A percentile compares a stretch with the other conserved stretches of the same genome.
phyloP scores from a whole-genome alignment of 2,113 vertebrate genomes.

The Austrofundulus limnaeus region DNA sequence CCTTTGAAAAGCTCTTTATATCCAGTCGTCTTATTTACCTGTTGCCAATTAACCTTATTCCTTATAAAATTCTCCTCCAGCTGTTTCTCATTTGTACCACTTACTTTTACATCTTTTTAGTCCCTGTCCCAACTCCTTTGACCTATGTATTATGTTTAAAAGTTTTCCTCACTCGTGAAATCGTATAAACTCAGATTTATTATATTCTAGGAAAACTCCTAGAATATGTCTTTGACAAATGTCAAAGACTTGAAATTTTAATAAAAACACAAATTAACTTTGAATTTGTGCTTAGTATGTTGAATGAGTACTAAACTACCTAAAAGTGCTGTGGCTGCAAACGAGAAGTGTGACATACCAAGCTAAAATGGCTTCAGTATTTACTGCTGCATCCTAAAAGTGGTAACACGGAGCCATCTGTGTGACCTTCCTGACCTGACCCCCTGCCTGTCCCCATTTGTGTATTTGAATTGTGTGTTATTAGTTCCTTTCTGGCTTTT shows the following conservation, averaged over 20 bases:
- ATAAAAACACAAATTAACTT: background rate
- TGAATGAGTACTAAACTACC: background rate
- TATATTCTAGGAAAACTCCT: background rate
- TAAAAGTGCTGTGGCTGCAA: background rate
- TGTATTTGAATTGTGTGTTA: constrained; percentile 28
- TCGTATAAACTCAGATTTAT: background rate
- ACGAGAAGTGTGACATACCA: constrained; percentile 1
- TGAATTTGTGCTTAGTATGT: background rate
- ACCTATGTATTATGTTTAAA: no score
- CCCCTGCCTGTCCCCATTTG: background rate
- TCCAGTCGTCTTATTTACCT: no score
- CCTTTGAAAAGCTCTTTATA: no score
- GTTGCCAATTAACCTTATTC: no score
- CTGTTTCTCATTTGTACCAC: no score
- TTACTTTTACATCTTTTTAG: no score
- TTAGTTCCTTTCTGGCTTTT: constrained; percentile 22
- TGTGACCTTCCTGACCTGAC: constrained; percentile 44
- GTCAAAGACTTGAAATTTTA: background rate
- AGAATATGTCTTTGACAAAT: no score
- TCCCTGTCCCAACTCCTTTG: no score
- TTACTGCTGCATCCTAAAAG: constrained; percentile 28
- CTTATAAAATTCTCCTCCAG: no score
- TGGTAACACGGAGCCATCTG: constrained; percentile 54
- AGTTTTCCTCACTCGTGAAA: background rate
- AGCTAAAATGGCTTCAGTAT: constrained; percentile 22